phyloP scores from a whole-genome alignment of 2,113 vertebrate species.

The Furnarius figulus region DNA sequence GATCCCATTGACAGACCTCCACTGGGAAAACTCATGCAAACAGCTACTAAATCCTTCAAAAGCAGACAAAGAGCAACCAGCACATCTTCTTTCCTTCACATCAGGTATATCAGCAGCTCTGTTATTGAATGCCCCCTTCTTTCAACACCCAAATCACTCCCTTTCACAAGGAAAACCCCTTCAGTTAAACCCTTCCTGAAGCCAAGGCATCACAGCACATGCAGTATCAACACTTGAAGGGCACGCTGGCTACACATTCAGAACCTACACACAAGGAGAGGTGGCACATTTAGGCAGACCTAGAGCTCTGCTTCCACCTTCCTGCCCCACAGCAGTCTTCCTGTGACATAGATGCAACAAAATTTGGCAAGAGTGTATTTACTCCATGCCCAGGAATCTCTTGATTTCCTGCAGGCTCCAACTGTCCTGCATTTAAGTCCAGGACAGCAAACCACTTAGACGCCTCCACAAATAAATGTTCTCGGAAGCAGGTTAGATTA shows the following conservation, averaged over 20 bases:
- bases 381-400: background rate
- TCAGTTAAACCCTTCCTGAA: background rate
- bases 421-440: background rate
- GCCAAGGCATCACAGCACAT: background rate
- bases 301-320: background rate
- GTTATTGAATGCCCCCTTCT: background rate
- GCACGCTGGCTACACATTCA: background rate
- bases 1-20: background rate
- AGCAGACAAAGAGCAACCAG: background rate
- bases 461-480: background rate
- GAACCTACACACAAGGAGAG: background rate
- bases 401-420: background rate
- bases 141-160: background rate
- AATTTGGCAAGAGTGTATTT: background rate
- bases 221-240: background rate
- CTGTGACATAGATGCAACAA: fast-evolving
- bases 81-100: background rate
- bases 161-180: background rate
- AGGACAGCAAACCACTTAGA: background rate
- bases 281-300: background rate
- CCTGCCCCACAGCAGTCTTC: background rate
- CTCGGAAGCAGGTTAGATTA: background rate
- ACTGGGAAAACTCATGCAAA: background rate
- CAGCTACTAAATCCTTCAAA: background rate
- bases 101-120: background rate